A percentile compares a stretch with the other conserved stretches of the same genome.
Conservation (phyloP, 2,888 invertebrate genomes). For the Andrena trimmerana region DNA sequence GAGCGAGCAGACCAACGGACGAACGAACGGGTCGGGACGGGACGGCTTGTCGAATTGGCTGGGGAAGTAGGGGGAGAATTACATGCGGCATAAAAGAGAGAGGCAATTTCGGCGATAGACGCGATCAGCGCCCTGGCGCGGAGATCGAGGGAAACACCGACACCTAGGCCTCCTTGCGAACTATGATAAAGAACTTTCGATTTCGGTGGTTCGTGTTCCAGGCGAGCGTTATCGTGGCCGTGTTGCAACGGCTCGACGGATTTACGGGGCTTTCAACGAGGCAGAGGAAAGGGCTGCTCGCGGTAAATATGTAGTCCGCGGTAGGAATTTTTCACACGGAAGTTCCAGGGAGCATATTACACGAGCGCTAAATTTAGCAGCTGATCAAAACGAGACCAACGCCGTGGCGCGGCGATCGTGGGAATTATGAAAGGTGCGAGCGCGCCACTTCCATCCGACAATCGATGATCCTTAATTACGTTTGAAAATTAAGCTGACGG, state of each 20-base stretch:
- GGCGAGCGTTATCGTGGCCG: background rate
- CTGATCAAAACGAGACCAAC: conserved; percentile 45
- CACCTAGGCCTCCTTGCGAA: conserved; percentile 40
- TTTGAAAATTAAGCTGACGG: conserved; percentile 55
- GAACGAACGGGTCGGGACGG: conserved; percentile 13
- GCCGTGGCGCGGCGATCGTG: conserved; percentile 44
- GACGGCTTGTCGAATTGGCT: conserved; percentile 36
- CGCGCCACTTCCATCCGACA: conserved; percentile 37
- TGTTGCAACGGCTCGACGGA: background rate
- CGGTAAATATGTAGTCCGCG: conserved; percentile 12
- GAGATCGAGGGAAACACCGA: conserved; percentile 47
- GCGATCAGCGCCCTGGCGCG: conserved; percentile 56
- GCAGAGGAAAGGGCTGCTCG: background rate
- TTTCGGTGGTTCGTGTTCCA: conserved; percentile 27
- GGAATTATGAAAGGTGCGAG: conserved; percentile 38
- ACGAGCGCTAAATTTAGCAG: conserved; percentile 42
- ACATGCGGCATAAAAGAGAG: conserved; percentile 38
- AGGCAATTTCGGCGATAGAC: conserved; percentile 56
- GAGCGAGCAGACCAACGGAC: conserved; percentile 20
- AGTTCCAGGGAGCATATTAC: conserved; percentile 33
- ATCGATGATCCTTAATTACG: conserved; percentile 58
- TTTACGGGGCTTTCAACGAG: background rate
- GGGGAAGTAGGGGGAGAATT: conserved; percentile 14
- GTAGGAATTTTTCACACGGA: conserved; percentile 18
- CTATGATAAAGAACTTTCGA: conserved; percentile 51